phyloP scores from a whole-genome alignment of 2,888 invertebrate species.

The Frankliniella fusca region DNA sequence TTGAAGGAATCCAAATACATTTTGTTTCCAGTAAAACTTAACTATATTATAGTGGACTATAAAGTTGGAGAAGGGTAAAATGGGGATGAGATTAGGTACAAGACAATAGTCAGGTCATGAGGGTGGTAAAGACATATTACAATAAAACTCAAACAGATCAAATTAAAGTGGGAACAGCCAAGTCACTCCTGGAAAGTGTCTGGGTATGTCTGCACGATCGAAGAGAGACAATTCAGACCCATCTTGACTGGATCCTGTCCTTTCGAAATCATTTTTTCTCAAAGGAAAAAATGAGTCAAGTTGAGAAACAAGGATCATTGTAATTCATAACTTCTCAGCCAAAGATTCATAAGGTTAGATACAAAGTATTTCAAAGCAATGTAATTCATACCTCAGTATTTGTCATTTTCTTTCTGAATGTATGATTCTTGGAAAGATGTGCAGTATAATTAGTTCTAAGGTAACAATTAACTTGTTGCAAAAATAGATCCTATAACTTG shows the following conservation, averaged over 20 bases:
- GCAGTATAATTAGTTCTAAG: neutral
- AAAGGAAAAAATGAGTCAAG: neutral
- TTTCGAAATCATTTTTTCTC: neutral
- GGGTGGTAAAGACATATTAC: too few species aligned
- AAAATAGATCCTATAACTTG: slow-evolving; percentile 5
- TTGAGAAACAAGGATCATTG: neutral
- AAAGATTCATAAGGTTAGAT: neutral
- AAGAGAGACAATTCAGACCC: slow-evolving; percentile 1
- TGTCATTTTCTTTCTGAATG: neutral
- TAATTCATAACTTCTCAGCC: neutral
- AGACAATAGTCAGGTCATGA: too few species aligned
- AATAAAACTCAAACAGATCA: too few species aligned
- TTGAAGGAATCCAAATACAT: too few species aligned
- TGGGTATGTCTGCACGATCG: neutral
- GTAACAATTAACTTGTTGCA: neutral
- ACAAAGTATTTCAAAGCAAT: neutral
- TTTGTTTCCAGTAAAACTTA: too few species aligned
- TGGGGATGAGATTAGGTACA: too few species aligned
- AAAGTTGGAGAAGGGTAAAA: too few species aligned
- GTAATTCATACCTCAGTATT: neutral
- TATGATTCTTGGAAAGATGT: neutral
- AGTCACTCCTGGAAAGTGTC: neutral
- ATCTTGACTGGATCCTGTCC: neutral
- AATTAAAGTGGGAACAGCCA: too few species aligned
- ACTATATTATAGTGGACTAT: neutral